phyloP scores from a whole-genome alignment of 2,888 invertebrate species.

The Aplocera efformata region DNA sequence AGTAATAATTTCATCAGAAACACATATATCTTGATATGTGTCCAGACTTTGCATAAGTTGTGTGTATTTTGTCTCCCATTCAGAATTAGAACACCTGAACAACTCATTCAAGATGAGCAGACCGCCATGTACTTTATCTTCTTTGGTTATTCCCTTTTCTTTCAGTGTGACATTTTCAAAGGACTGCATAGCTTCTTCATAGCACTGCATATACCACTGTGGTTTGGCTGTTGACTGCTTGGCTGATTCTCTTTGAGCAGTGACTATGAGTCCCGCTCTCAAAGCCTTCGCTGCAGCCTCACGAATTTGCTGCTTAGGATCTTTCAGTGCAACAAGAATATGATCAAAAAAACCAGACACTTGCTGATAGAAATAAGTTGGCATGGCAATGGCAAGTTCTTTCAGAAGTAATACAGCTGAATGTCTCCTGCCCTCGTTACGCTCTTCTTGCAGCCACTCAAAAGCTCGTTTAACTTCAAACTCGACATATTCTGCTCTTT shows the following conservation, averaged over 20 bases:
- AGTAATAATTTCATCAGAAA: constrained; percentile 79
- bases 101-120: constrained; percentile 96
- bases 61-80: constrained; percentile 91
- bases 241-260: constrained; percentile 96
- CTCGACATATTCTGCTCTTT: constrained; percentile 98
- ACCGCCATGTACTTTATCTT: constrained; percentile 96
- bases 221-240: constrained; percentile 93
- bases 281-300: constrained; percentile 96
- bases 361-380: constrained; percentile 98
- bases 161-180: constrained; percentile 84
- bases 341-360: constrained; percentile 96
- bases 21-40: constrained; percentile 66
- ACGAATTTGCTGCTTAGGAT: constrained; percentile 93
- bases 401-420: constrained; percentile 95
- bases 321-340: constrained; percentile 94
- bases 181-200: constrained; percentile 91
- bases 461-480: constrained; percentile 97
- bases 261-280: constrained; percentile 96
- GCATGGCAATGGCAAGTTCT: constrained; percentile 96
- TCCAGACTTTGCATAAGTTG: constrained; percentile 83
- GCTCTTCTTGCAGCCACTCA: constrained; percentile 95
- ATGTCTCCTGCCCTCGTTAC: constrained; percentile 94
- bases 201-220: constrained; percentile 96
- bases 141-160: constrained; percentile 90
- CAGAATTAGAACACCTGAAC: constrained; percentile 92